These are phyloP conservation scores for Sebastes nivosus DNA, from an alignment of 2,797 vertebrate genomes.

Conservation along the genomic window DNA sequence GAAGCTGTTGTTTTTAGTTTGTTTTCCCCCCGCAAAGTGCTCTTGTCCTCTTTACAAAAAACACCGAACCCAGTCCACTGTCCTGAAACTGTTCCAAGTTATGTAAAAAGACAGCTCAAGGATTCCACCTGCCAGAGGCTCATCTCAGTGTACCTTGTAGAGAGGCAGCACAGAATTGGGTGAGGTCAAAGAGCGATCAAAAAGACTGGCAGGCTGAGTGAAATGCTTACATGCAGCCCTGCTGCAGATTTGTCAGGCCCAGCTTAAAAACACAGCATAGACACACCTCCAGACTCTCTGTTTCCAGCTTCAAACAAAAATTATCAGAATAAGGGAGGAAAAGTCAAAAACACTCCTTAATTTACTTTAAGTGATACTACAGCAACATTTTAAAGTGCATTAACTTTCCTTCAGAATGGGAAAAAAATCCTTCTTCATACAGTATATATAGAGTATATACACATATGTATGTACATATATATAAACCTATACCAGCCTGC, in stretches of 20 bases:
- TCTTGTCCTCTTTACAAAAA: slow-evolving; percentile 50
- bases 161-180: slow-evolving; percentile 67
- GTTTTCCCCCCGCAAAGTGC: slow-evolving; percentile 39
- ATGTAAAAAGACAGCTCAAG: slow-evolving; percentile 87
- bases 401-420: slow-evolving; percentile 80
- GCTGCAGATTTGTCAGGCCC: slow-evolving; percentile 80
- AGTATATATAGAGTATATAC: slow-evolving; percentile 68
- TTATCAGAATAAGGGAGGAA: slow-evolving; percentile 48
- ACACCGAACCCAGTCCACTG: slow-evolving; percentile 34
- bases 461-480: slow-evolving; percentile 54
- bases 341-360: slow-evolving; percentile 32
- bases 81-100: slow-evolving; percentile 70
- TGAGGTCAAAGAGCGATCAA: slow-evolving; percentile 46
- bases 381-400: slow-evolving; percentile 75
- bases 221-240: slow-evolving; percentile 84
- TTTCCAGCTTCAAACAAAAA: slow-evolving; percentile 60
- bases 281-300: slow-evolving; percentile 44
- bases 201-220: slow-evolving; percentile 74
- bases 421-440: slow-evolving; percentile 68
- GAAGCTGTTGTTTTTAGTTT: slow-evolving; percentile 66
- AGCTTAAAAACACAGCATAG: slow-evolving; percentile 48
- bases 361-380: slow-evolving; percentile 44
- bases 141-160: slow-evolving; percentile 87
- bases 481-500: slow-evolving; percentile 58
- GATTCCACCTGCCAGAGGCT: slow-evolving; percentile 87